These are phyloP conservation scores for Drosophila sproati DNA, from an alignment of 1,140 invertebrate species.

Conservation along the genomic window DNA sequence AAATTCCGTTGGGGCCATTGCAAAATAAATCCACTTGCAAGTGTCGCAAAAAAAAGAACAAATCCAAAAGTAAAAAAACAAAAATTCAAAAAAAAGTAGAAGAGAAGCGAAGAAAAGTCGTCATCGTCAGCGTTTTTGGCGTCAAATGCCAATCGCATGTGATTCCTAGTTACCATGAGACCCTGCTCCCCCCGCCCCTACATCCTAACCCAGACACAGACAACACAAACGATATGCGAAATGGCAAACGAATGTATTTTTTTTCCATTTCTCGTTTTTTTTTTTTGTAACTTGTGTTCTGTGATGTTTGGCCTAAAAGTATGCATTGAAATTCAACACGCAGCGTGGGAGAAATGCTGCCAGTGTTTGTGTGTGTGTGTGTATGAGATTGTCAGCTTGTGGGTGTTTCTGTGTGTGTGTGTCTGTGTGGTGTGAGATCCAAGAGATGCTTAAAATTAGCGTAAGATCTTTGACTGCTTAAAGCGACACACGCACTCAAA, in stretches of 20 bases:
- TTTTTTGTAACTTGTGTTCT: conserved; percentile 1
- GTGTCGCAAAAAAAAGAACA: conserved; percentile 63
- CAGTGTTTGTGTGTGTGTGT: conserved; percentile 8
- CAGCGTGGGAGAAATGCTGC: conserved; percentile 51
- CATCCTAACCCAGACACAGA: neutral
- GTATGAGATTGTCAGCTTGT: conserved; percentile 27
- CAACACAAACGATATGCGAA: conserved; percentile 49
- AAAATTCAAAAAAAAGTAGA: conserved; percentile 26
- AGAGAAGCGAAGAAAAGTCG: conserved; percentile 56
- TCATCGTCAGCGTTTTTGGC: conserved; percentile 75
- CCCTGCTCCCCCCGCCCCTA: neutral
- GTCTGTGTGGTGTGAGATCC: neutral
- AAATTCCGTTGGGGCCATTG: conserved; percentile 78
- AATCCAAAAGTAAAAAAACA: conserved; percentile 16
- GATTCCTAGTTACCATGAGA: conserved; percentile 61
- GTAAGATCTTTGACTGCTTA: conserved; percentile 69
- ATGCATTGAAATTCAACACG: conserved; percentile 81
- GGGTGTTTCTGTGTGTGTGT: conserved; percentile 5
- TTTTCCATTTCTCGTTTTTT: conserved; percentile 39
- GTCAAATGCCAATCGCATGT: conserved; percentile 80
- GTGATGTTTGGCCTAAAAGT: conserved; percentile 66
- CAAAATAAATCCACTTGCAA: conserved; percentile 82
- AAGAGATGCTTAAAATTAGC: conserved; percentile 71
- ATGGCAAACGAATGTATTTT: conserved; percentile 81
- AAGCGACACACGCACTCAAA: conserved; percentile 42